Percentiles rank a stretch among this genome's conserved stretches.
Conservation (phyloP, 2,888 invertebrate species). For the Andrena haemorrhoa region DNA sequence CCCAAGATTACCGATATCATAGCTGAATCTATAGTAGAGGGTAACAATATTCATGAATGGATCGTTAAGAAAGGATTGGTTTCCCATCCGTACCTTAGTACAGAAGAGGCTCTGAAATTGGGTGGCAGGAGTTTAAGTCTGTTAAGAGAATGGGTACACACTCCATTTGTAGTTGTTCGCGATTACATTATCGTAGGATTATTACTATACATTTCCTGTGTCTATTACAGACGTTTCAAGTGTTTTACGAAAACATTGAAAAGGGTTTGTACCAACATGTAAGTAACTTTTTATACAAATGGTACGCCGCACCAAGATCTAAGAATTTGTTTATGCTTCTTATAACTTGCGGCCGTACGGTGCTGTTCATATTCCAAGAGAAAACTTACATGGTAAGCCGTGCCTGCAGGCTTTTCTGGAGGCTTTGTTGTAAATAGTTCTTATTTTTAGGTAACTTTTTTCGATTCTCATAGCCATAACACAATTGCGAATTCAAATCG, state of each 20-base stretch:
- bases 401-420: background rate
- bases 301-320: conserved; percentile 83
- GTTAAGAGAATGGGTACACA: conserved; percentile 82
- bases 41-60: conserved; percentile 86
- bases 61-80: conserved; percentile 77
- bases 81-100: conserved; percentile 80
- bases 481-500: conserved; percentile 80
- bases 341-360: conserved; percentile 86
- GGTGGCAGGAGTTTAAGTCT: conserved; percentile 76
- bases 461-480: conserved; percentile 85
- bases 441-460: conserved; percentile 84
- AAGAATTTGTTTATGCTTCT: conserved; percentile 85
- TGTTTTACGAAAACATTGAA: conserved; percentile 85
- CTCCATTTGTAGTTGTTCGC: background rate
- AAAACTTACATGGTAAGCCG: conserved; percentile 79
- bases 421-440: background rate
- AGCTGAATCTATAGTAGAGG: conserved; percentile 87
- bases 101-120: conserved; percentile 83
- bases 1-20: conserved; percentile 85
- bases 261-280: conserved; percentile 84
- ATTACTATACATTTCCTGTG: conserved; percentile 20
- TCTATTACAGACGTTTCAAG: conserved; percentile 84
- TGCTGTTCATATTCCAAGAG: conserved; percentile 86
- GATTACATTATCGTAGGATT: conserved; percentile 1
- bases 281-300: conserved; percentile 83